These are phyloP conservation scores for Drosophila quinaria DNA, from an alignment of 2,888 invertebrate species.

Conservation along the genomic window DNA sequence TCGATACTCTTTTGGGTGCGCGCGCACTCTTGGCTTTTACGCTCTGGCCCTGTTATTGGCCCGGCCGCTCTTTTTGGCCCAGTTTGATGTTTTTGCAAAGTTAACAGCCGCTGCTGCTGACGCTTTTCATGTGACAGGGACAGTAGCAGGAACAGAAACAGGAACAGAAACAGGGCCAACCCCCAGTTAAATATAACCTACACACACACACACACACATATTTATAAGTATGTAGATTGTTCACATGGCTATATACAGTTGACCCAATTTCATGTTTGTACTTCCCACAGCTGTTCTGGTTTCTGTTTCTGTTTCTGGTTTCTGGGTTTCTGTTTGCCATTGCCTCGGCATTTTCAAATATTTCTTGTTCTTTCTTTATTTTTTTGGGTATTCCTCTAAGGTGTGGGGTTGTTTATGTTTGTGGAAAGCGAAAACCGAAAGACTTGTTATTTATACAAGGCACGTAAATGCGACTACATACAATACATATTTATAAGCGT, in stretches of 20 bases:
- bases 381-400: slow-evolving; percentile 35
- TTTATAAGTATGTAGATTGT: slow-evolving; percentile 10
- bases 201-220: neutral
- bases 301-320: slow-evolving; percentile 47
- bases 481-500: slow-evolving; percentile 24
- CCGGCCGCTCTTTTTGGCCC: slow-evolving; percentile 67
- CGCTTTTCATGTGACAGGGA: slow-evolving; percentile 52
- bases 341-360: slow-evolving; percentile 30
- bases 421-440: slow-evolving; percentile 49
- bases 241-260: slow-evolving; percentile 69
- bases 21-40: slow-evolving; percentile 33
- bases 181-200: slow-evolving; percentile 45
- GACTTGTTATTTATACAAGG: slow-evolving; percentile 75
- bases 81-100: slow-evolving; percentile 49
- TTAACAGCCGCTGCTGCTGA: slow-evolving; percentile 54
- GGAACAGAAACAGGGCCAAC: slow-evolving; percentile 48
- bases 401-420: slow-evolving; percentile 79
- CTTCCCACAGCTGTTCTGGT: slow-evolving; percentile 80
- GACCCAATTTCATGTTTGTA: slow-evolving; percentile 77
- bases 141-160: slow-evolving; percentile 18
- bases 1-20: slow-evolving; percentile 34
- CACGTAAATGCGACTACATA: slow-evolving; percentile 56
- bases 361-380: neutral
- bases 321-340: slow-evolving; percentile 52
- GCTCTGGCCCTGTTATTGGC: slow-evolving; percentile 59